Evolutionary conservation across 1,140 invertebrate genomes (phyloP), one percentile per base, ranked within the genome.

Genomic region (Cotesia typhae): DNA sequence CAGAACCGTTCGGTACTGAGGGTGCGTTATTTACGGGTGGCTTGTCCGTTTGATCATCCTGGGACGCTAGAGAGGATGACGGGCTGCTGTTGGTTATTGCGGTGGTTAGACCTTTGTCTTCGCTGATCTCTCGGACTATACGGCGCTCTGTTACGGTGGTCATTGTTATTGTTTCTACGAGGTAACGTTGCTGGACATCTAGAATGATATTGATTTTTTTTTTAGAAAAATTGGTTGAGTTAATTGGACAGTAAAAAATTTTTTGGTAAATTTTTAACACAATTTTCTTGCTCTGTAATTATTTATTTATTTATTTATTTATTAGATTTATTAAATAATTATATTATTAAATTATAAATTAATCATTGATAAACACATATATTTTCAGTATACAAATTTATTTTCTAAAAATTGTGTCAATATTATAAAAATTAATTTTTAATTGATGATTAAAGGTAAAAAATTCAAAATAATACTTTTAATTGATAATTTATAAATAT

Each of bases 81-180:
- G 51, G 41, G 41, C 67, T 66, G 69, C 67, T 75, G 55, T 73
- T 79, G 6, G 71, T 75, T 75, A 37, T 82, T 79, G 64, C 81
- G 80, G 64, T 79, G 76, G 52, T 28, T 3, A 28, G 28, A 28
- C 20, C 75, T 73, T 73, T 83, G 37, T 82, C 82, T 55, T 83
- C 81, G 74, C 84, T 81, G 70, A 84, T 84, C 61, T 91, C 90
- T 0, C 90, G 88, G 3, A 91, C 88, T 64, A 91, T 90, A 37
- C 90, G 87, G 55, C 90, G 85, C 80, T 91, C 90, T 69, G 91
- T 91, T 51, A 91, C 90, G 61, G 90, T 92, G 72, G 90, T 92
- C 89, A 91, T 91, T 67, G 90, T 90, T 75, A 91, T 90, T 68
- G 90, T 91, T 82, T 92, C 91, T 77, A 92, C 89, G 78, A 92